Conservation (phyloP, 2,797 vertebrate genomes). For the Esox masquinongy region DNA sequence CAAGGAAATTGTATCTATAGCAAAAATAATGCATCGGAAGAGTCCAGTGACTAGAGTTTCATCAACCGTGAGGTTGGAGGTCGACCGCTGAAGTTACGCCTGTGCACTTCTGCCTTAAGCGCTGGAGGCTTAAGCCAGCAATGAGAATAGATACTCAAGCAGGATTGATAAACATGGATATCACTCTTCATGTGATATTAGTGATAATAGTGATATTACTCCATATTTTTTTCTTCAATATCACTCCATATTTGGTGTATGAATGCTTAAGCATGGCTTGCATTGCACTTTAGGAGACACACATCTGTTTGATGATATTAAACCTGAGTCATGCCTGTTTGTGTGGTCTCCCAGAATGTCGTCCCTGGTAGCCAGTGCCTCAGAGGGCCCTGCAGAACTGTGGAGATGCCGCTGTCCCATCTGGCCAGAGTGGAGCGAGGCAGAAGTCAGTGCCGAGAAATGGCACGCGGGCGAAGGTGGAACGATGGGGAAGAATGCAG, state of each 20-base stretch:
- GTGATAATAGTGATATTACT: no score
- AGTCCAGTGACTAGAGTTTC: neutral
- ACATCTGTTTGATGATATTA: neutral
- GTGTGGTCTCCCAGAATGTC: slow-evolving; percentile 57
- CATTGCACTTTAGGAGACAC: neutral
- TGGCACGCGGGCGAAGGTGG: slow-evolving; percentile 85
- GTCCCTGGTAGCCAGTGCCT: slow-evolving; percentile 33
- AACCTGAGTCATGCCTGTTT: slow-evolving; percentile 21
- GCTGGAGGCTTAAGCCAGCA: neutral
- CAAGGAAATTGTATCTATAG: neutral
- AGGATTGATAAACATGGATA: neutral
- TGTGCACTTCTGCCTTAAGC: neutral
- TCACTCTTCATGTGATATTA: no score
- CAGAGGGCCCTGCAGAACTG: slow-evolving; percentile 41
- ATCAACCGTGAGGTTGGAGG: neutral
- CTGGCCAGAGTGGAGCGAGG: slow-evolving; percentile 95
- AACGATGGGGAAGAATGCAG: slow-evolving; percentile 74
- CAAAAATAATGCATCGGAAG: neutral
- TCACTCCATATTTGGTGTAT: neutral
- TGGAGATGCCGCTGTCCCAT: slow-evolving; percentile 71
- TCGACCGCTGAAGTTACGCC: neutral
- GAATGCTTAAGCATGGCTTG: neutral
- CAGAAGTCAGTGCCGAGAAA: slow-evolving; percentile 86
- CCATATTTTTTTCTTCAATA: no score
- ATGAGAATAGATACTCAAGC: neutral